A percentile compares a stretch with the other conserved stretches of the same genome.
phyloP scores from a whole-genome alignment of 1,140 invertebrate species.

The Aphaenogaster floridana region DNA sequence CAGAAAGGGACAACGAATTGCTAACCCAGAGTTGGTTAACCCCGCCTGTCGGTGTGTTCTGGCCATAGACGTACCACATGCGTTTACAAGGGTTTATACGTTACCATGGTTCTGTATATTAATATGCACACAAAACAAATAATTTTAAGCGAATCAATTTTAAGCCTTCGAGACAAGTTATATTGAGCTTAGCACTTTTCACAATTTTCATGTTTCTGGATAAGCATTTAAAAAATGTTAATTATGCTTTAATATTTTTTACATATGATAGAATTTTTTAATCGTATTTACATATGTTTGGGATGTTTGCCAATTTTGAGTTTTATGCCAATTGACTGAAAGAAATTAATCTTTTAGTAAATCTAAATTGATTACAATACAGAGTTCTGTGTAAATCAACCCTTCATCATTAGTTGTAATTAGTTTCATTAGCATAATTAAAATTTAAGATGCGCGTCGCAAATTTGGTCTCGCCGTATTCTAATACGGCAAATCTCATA shows the following conservation, averaged over 20 bases:
- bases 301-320: neutral
- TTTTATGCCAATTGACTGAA: neutral
- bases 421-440: conserved; percentile 19
- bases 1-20: conserved; percentile 60
- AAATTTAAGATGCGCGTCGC: conserved; percentile 4
- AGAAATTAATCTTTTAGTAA: neutral
- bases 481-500: conserved; percentile 12
- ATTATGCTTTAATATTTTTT: neutral
- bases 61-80: conserved; percentile 42
- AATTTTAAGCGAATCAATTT: conserved; percentile 43
- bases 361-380: conserved; percentile 8
- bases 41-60: conserved; percentile 45
- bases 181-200: neutral
- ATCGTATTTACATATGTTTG: neutral
- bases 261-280: neutral
- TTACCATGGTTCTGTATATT: conserved; percentile 53
- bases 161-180: neutral
- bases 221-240: neutral
- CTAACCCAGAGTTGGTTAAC: conserved; percentile 60
- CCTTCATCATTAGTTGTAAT: neutral
- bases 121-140: conserved; percentile 27
- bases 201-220: neutral
- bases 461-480: conserved; percentile 3
- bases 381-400: neutral
- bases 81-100: conserved; percentile 60